phyloP scores from a whole-genome alignment of 2,113 vertebrate species.

The Pedetes capensis region DNA sequence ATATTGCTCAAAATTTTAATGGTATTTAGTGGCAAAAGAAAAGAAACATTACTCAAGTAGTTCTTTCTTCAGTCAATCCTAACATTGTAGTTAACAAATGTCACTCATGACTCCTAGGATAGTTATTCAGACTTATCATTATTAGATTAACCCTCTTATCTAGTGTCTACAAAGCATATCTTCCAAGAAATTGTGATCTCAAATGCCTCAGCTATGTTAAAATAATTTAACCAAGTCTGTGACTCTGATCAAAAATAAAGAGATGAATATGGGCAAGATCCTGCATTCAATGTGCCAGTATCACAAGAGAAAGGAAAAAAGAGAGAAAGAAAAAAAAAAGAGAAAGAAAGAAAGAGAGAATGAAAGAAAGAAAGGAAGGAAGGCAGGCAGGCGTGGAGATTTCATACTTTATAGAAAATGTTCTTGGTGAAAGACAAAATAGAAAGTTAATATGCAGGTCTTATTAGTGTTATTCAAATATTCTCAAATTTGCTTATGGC shows the following conservation, averaged over 20 bases:
- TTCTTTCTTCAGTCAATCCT: not conserved
- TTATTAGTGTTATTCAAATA: not conserved
- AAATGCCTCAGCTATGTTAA: not conserved
- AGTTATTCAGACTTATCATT: not conserved
- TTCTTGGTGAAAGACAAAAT: not conserved
- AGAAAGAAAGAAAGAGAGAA: too few species aligned
- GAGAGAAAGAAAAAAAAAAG: too few species aligned
- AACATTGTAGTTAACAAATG: constrained; percentile 14
- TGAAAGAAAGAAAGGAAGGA: too few species aligned
- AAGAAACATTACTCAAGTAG: not conserved
- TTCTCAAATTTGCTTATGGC: not conserved
- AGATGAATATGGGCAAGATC: constrained; percentile 36
- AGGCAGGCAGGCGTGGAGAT: not conserved
- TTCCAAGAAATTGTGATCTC: not conserved
- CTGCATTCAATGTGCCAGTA: too few species aligned
- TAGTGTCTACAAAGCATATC: not conserved
- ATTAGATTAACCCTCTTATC: not conserved
- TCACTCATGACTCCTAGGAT: not conserved
- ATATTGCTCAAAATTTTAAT: not conserved
- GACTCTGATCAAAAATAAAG: not conserved
- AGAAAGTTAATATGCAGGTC: not conserved
- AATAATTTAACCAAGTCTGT: not conserved
- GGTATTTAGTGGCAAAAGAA: constrained; percentile 14
- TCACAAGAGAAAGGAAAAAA: too few species aligned
- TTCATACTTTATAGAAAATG: not conserved